Evolutionary conservation across 64 coral and sea anemone genomes (phyloP).

Genomic region (Montipora capricornis): DNA sequence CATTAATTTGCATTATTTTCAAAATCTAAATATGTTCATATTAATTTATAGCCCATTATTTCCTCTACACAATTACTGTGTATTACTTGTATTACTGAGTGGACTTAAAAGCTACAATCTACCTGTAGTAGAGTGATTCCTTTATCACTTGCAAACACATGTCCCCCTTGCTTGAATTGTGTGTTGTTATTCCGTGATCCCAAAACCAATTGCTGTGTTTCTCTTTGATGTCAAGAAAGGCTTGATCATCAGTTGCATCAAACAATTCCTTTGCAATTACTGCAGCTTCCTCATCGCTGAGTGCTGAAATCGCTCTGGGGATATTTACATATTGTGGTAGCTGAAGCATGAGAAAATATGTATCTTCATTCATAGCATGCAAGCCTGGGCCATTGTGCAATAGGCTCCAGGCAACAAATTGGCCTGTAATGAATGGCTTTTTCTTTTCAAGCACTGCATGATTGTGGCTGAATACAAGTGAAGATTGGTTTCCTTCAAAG

Average conservation of each 20-base stretch:
- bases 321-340: conserved; percentile 60
- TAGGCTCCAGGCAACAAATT: conserved; percentile 70
- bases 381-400: conserved; percentile 58
- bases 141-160: conserved; percentile 63
- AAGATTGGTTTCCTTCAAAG: conserved; percentile 45
- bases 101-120: not conserved
- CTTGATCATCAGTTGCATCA: conserved; percentile 61
- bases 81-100: not conserved
- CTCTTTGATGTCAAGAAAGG: conserved; percentile 58
- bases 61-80: too few relatives aligned
- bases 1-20: too few relatives aligned
- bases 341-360: conserved; percentile 70
- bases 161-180: conserved; percentile 55
- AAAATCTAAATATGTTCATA: too few relatives aligned
- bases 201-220: conserved; percentile 64
- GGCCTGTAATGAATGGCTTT: conserved; percentile 57
- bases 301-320: conserved; percentile 26
- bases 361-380: conserved; percentile 72
- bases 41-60: too few relatives aligned
- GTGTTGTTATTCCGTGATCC: conserved; percentile 69
- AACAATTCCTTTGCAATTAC: conserved; percentile 66
- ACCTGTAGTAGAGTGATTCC: conserved; percentile 69
- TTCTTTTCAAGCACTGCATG: conserved; percentile 40
- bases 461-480: conserved; percentile 52
- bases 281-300: conserved; percentile 65